Evolutionary conservation across 2,888 invertebrate species (phyloP).

Genomic region (Tetramorium bicarinatum): DNA sequence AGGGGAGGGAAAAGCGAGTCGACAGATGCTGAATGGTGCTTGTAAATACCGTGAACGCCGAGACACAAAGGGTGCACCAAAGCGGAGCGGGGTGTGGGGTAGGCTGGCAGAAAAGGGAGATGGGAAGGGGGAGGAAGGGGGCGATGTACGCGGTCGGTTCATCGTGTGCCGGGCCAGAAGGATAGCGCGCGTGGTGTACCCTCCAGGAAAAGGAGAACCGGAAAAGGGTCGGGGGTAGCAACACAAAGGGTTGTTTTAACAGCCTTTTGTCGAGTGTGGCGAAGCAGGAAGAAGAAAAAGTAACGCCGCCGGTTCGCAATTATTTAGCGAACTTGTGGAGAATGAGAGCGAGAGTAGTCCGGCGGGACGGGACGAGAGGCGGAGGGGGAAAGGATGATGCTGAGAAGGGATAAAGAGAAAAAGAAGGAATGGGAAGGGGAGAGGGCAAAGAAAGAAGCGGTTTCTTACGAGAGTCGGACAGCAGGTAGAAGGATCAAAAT

Average conservation of each 20-base stretch:
- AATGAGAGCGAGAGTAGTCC: constrained; percentile 46
- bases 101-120: constrained; percentile 23
- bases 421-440: neutral
- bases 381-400: constrained; percentile 2
- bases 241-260: constrained; percentile 80
- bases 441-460: constrained; percentile 43
- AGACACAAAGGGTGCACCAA: constrained; percentile 71
- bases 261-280: constrained; percentile 79
- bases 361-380: constrained; percentile 15
- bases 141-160: constrained; percentile 52
- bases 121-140: constrained; percentile 48
- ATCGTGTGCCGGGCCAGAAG: constrained; percentile 56
- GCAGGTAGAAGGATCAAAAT: constrained; percentile 70
- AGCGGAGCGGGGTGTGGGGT: constrained; percentile 46
- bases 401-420: constrained; percentile 15
- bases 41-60: constrained; percentile 75
- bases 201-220: constrained; percentile 57
- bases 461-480: constrained; percentile 55
- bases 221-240: constrained; percentile 66
- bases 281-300: constrained; percentile 75
- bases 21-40: constrained; percentile 75
- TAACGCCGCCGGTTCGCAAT: constrained; percentile 78
- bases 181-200: constrained; percentile 56
- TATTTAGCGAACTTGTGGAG: constrained; percentile 77
- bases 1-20: constrained; percentile 14